These are phyloP conservation scores for Xestobium rufovillosum DNA, from an alignment of 2,888 invertebrate genomes.

Conservation along the genomic window DNA sequence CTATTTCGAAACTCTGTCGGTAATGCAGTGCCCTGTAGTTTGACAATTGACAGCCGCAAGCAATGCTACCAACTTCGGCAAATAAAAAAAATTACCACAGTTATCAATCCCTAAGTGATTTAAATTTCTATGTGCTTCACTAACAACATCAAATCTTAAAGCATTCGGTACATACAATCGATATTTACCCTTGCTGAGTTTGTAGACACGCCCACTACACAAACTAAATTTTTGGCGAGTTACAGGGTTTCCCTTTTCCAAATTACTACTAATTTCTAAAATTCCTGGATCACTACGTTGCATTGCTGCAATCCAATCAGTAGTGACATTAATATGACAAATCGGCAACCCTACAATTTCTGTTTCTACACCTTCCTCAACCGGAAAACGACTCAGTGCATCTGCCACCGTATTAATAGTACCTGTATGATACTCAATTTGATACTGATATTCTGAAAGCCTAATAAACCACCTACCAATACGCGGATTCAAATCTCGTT, in stretches of 20 bases:
- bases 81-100: no score
- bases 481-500: conserved; percentile 14
- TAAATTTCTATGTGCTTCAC: no score
- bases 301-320: conserved; percentile 20
- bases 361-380: conserved; percentile 15
- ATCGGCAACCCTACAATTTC: conserved; percentile 13
- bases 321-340: conserved; percentile 13
- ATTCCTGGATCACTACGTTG: conserved; percentile 9
- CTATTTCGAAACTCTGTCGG: no score
- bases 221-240: conserved; percentile 18
- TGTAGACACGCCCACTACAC: conserved; percentile 19
- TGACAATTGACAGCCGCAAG: no score
- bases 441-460: conserved; percentile 21
- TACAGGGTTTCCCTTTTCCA: conserved; percentile 18
- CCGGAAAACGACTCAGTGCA: conserved; percentile 21
- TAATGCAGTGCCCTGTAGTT: no score
- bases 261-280: conserved; percentile 9
- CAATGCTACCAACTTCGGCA: no score
- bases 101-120: conserved; percentile 21
- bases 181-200: conserved; percentile 8
- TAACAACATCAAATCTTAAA: conserved; percentile 15
- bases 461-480: conserved; percentile 15
- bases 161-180: conserved; percentile 14
- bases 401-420: conserved; percentile 17
- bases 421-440: conserved; percentile 22